Conservation (phyloP, 92 coral and sea anemone species). For the Paragorgia papillata region DNA sequence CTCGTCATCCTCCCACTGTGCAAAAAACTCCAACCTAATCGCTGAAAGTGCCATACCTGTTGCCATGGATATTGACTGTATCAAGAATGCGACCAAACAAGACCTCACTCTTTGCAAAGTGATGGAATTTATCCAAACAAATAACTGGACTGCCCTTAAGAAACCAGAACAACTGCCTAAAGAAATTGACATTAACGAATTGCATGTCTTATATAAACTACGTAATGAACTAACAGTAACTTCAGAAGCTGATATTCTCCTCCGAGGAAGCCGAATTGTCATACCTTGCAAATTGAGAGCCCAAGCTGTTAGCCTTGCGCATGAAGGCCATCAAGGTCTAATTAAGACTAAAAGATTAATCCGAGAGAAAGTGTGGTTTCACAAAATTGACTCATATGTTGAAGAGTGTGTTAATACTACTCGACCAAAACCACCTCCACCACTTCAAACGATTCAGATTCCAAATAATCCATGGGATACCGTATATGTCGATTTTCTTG, state of each 20-base stretch:
- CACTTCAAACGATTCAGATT: too few species aligned
- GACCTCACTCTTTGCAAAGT: too few species aligned
- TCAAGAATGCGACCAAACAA: not conserved
- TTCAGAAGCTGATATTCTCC: not conserved
- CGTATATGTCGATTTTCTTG: not conserved
- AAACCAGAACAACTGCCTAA: not conserved
- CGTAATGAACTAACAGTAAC: not conserved
- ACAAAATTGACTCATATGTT: not conserved
- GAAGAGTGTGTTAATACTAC: not conserved
- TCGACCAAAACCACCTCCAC: conserved; percentile 13
- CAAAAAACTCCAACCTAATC: not conserved
- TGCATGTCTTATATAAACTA: not conserved
- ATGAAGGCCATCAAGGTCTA: conserved; percentile 21
- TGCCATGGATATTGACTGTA: not conserved
- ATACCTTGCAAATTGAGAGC: not conserved
- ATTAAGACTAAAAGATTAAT: not conserved
- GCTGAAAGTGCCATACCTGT: not conserved
- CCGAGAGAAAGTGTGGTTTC: conserved; percentile 18
- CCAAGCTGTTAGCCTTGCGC: conserved; percentile 3
- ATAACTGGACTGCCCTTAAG: not conserved
- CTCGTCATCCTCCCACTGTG: not conserved
- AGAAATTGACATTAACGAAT: not conserved
- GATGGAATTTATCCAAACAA: not conserved
- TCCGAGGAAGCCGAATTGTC: conserved; percentile 5
- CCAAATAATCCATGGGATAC: conserved; percentile 4